Percentiles rank a stretch among this genome's conserved stretches.
Evolutionary conservation across 2,888 invertebrate genomes (phyloP).

Genomic region (Blomia tropicalis): DNA sequence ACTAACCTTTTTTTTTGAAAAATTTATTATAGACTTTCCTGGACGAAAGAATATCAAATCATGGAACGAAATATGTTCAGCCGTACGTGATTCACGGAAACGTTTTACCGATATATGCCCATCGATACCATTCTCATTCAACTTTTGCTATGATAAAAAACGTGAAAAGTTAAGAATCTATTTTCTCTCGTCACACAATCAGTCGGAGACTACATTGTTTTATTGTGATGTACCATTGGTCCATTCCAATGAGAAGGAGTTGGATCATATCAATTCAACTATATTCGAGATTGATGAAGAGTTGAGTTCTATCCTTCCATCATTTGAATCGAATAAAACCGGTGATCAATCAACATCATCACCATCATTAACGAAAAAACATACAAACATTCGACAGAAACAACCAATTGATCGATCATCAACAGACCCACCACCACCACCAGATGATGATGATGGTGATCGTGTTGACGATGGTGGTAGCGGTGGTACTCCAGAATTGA

Average conservation of each 20-base stretch:
- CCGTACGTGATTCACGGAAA: constrained; percentile 22
- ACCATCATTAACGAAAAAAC: no score
- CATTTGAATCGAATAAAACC: no score
- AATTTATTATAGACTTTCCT: constrained; percentile 14
- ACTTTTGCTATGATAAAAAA: constrained; percentile 10
- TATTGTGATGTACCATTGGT: constrained; percentile 23
- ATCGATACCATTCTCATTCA: constrained; percentile 18
- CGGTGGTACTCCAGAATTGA: no score
- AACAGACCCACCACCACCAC: no score
- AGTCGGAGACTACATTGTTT: constrained; percentile 19
- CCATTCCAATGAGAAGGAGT: background rate
- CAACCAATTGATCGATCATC: no score
- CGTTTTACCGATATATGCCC: constrained; percentile 18
- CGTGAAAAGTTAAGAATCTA: constrained; percentile 21
- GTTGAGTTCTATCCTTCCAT: no score
- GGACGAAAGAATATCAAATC: constrained; percentile 18
- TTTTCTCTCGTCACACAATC: constrained; percentile 19
- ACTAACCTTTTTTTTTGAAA: background rate
- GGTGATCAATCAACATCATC: no score
- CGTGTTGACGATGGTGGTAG: no score
- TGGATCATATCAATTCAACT: background rate
- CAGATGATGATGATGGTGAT: no score
- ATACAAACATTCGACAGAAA: no score
- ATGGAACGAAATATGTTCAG: constrained; percentile 23
- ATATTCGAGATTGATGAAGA: constrained; percentile 6